phyloP scores from a whole-genome alignment of 2,888 invertebrate species.

The Lepidonotus clava region DNA sequence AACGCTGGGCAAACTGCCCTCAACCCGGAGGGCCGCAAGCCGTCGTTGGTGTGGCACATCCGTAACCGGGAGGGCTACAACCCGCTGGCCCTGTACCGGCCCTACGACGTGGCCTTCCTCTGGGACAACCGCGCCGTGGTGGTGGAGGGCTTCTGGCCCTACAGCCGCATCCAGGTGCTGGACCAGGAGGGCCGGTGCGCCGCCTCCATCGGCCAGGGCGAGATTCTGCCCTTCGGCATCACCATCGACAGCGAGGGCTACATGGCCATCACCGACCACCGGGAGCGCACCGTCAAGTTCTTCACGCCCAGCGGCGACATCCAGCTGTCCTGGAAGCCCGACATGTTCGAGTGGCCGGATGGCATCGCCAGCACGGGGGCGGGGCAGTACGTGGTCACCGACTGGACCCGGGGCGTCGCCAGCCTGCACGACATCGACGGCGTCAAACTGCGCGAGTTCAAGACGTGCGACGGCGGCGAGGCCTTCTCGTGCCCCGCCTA shows the following conservation, averaged over 20 bases:
- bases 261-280: conserved; percentile 61
- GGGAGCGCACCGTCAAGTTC: conserved; percentile 61
- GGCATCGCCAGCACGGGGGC: conserved; percentile 55
- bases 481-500: conserved; percentile 59
- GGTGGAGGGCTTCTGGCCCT: conserved; percentile 61
- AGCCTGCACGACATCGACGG: conserved; percentile 57
- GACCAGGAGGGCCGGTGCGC: conserved; percentile 32
- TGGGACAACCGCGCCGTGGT: conserved; percentile 52
- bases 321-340: conserved; percentile 55
- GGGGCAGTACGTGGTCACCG: conserved; percentile 57
- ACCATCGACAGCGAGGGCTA: conserved; percentile 55
- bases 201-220: conserved; percentile 55
- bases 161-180: conserved; percentile 61
- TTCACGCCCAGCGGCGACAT: conserved; percentile 45
- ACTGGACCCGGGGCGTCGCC: conserved; percentile 58
- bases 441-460: conserved; percentile 39
- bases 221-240: conserved; percentile 60
- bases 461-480: background rate
- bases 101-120: conserved; percentile 59
- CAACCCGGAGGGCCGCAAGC: conserved; percentile 6
- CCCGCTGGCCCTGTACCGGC: conserved; percentile 53
- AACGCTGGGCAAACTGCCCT: background rate
- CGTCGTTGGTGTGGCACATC: conserved; percentile 42
- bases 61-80: conserved; percentile 50
- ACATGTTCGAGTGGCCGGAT: conserved; percentile 62